These are phyloP conservation scores for Ephialtes manifestator DNA, from an alignment of 2,888 invertebrate genomes.

Conservation along the genomic window DNA sequence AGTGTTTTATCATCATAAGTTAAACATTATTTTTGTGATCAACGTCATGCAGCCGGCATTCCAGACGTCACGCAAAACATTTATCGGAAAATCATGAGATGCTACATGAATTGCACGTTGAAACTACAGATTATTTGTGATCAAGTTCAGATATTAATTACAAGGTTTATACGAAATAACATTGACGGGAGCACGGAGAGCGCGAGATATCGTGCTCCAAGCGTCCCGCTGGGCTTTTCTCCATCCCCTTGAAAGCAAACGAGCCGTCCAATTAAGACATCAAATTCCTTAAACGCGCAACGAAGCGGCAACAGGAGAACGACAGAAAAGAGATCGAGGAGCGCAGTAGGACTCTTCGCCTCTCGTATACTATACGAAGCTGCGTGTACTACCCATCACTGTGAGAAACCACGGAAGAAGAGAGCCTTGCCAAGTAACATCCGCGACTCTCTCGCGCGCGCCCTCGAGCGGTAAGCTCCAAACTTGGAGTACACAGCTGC, in stretches of 20 bases:
- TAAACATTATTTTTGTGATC: neutral
- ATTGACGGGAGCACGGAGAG: conserved; percentile 12
- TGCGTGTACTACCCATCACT: conserved; percentile 37
- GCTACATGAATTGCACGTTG: conserved; percentile 40
- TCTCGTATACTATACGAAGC: conserved; percentile 1
- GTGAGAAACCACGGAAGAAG: conserved; percentile 67
- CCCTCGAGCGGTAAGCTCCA: conserved; percentile 71
- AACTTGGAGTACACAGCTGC: conserved; percentile 83
- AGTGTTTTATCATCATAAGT: neutral
- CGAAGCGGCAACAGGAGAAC: conserved; percentile 25
- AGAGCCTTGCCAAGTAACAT: neutral
- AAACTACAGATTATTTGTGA: conserved; percentile 49
- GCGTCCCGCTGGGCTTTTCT: conserved; percentile 30
- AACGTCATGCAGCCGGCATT: neutral
- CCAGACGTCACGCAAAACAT: too few species aligned
- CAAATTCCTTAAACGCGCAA: conserved; percentile 79
- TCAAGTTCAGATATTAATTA: conserved; percentile 62
- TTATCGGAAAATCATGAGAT: conserved; percentile 42
- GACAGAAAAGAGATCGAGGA: conserved; percentile 50
- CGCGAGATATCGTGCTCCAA: conserved; percentile 10
- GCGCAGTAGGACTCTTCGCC: conserved; percentile 24
- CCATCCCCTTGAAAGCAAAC: conserved; percentile 69
- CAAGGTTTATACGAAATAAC: conserved; percentile 56
- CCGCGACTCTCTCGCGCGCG: conserved; percentile 27
- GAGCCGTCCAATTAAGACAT: conserved; percentile 84